A percentile compares a stretch with the other conserved stretches of the same genome.
Conservation (phyloP, 2,797 vertebrate genomes). For the Gallirallus australis region DNA sequence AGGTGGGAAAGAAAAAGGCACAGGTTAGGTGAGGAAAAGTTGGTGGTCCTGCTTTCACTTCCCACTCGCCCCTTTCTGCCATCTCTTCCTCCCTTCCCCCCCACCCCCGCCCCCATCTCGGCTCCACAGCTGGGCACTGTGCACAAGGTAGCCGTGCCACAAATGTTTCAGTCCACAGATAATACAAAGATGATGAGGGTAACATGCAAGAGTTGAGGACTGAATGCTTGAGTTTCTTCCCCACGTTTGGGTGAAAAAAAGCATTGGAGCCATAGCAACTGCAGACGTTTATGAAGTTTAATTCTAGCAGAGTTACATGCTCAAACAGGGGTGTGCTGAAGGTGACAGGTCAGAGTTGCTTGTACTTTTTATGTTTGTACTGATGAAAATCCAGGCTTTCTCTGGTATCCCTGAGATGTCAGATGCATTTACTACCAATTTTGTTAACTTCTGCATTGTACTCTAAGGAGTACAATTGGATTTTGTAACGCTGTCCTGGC, state of each 20-base stretch:
- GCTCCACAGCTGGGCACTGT: rapidly evolving
- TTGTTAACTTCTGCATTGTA: neutral
- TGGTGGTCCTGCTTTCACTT: rapidly evolving
- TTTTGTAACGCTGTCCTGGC: neutral
- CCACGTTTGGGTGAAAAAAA: rapidly evolving
- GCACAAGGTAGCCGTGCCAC: neutral
- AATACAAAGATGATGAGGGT: neutral
- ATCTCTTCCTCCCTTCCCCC: rapidly evolving
- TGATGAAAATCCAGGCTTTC: neutral
- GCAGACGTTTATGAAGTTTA: neutral
- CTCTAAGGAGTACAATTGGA: neutral
- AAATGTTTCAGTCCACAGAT: too few relatives aligned
- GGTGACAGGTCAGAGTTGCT: too few relatives aligned
- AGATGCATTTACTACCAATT: neutral
- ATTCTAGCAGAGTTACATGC: neutral
- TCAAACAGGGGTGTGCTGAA: neutral
- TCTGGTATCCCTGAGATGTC: neutral
- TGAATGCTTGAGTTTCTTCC: neutral
- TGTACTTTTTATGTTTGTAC: neutral
- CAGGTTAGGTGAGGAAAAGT: rapidly evolving
- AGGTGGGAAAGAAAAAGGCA: rapidly evolving
- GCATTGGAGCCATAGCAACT: too few relatives aligned
- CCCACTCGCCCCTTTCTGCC: rapidly evolving
- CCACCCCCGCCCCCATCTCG: rapidly evolving
- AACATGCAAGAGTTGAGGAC: rapidly evolving